Evolutionary conservation across 2,113 vertebrate genomes (phyloP).

Genomic region (Laticauda colubrina): DNA sequence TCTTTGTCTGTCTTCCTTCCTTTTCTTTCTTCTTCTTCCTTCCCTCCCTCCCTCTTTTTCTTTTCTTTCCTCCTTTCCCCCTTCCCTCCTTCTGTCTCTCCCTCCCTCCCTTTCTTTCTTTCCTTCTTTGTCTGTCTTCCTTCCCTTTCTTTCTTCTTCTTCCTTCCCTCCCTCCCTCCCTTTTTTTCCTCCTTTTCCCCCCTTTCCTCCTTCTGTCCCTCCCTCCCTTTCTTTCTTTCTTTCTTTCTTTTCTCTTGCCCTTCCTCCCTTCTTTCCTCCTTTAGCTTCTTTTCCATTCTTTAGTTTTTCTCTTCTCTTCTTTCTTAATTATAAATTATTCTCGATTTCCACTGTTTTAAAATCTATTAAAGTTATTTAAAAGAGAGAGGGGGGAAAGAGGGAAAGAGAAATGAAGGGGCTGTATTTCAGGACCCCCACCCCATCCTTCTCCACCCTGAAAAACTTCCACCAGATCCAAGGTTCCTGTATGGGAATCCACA

Average conservation of each 20-base stretch:
- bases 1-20: too few relatives aligned
- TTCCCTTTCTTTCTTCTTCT: not conserved
- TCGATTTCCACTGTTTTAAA: not conserved
- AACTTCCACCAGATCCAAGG: not conserved
- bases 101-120: accelerated
- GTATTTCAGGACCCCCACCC: too few relatives aligned
- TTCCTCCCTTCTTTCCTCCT: not conserved
- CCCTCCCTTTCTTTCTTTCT: accelerated
- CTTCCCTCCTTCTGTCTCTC: too few relatives aligned
- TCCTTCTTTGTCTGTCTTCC: not conserved
- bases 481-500: not conserved
- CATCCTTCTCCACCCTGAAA: not conserved
- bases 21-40: not conserved
- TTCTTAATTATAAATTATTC: not conserved
- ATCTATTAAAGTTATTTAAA: not conserved
- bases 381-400: too few relatives aligned
- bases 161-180: accelerated
- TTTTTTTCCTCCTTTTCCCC: too few relatives aligned
- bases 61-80: too few relatives aligned
- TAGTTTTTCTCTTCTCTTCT: not conserved
- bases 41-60: too few relatives aligned
- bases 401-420: too few relatives aligned
- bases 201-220: accelerated
- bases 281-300: not conserved
- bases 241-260: too few relatives aligned